Conservation (phyloP, 2,888 invertebrate species). For the Drosophila helvetica region DNA sequence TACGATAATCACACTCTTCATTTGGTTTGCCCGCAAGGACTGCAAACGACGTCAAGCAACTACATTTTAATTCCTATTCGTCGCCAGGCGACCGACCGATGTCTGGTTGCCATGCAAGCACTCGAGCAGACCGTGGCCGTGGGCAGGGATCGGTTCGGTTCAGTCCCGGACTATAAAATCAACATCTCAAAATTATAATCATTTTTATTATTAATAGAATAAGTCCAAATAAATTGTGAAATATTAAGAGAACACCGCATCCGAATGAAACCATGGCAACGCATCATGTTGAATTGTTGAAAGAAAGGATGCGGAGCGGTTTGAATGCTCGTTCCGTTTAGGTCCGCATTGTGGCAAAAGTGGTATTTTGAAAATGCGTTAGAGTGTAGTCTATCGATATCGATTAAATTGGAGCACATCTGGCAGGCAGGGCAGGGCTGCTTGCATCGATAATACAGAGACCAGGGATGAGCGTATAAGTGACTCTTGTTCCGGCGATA, state of each 20-base stretch:
- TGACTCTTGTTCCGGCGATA: not conserved
- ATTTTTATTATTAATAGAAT: slow-evolving; percentile 68
- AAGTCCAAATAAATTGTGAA: slow-evolving; percentile 75
- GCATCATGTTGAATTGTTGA: slow-evolving; percentile 13
- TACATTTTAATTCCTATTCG: slow-evolving; percentile 53
- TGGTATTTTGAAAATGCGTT: slow-evolving; percentile 4
- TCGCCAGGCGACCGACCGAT: slow-evolving; percentile 30
- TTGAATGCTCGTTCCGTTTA: not conserved
- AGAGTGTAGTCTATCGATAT: not conserved
- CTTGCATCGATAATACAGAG: not conserved
- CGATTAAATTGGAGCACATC: not conserved
- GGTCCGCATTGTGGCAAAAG: not conserved
- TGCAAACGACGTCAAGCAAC: slow-evolving; percentile 19
- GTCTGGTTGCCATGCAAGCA: not conserved
- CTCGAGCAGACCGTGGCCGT: not conserved
- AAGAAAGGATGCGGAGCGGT: not conserved
- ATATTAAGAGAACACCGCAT: slow-evolving; percentile 63
- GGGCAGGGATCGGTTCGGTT: slow-evolving; percentile 7
- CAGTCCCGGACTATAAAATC: not conserved
- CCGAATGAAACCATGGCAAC: slow-evolving; percentile 14
- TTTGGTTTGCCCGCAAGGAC: slow-evolving; percentile 54
- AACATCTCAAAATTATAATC: slow-evolving; percentile 73
- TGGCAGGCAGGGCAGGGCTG: not conserved
- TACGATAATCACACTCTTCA: slow-evolving; percentile 69
- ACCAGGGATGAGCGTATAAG: not conserved